phyloP scores from a whole-genome alignment of 2,888 invertebrate genomes.

The Pachliopta kotzebuea region DNA sequence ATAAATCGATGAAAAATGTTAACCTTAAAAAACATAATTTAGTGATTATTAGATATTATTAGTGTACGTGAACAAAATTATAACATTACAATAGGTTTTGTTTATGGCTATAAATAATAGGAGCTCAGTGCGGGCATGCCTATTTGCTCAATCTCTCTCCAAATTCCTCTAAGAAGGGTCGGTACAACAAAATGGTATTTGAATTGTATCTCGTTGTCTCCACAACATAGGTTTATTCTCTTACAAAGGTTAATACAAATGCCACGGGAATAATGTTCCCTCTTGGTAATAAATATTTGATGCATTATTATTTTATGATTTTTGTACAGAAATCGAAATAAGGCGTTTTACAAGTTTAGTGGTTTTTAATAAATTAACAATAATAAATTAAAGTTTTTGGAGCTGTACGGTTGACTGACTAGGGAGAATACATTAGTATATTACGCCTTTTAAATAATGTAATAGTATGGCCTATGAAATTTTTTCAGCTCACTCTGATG shows the following conservation, averaged over 20 bases:
- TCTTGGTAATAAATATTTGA: neutral
- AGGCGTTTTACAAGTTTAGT: neutral
- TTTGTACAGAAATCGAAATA: neutral
- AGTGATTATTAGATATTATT: no score
- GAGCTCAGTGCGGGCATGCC: slow-evolving; percentile 26
- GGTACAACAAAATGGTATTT: slow-evolving; percentile 33
- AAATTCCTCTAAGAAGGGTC: slow-evolving; percentile 32
- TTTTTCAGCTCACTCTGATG: no score
- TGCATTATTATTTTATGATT: neutral
- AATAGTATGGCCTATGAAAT: no score
- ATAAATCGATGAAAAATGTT: neutral
- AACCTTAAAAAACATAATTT: no score
- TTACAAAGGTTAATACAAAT: slow-evolving; percentile 18
- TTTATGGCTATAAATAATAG: slow-evolving; percentile 27
- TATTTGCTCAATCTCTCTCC: slow-evolving; percentile 30
- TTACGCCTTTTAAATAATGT: no score
- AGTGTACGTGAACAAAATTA: neutral
- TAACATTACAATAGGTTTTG: neutral
- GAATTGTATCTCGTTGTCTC: slow-evolving; percentile 32
- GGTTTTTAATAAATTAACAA: no score
- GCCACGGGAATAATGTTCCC: slow-evolving; percentile 18
- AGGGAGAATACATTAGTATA: no score
- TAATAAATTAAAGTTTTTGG: no score
- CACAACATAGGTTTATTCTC: slow-evolving; percentile 23
- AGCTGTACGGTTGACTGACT: no score